Evolutionary conservation across 2,797 vertebrate genomes (phyloP), one percentile per base, ranked within the genome.

Genomic region (Arrhamphus sclerolepis): DNA sequence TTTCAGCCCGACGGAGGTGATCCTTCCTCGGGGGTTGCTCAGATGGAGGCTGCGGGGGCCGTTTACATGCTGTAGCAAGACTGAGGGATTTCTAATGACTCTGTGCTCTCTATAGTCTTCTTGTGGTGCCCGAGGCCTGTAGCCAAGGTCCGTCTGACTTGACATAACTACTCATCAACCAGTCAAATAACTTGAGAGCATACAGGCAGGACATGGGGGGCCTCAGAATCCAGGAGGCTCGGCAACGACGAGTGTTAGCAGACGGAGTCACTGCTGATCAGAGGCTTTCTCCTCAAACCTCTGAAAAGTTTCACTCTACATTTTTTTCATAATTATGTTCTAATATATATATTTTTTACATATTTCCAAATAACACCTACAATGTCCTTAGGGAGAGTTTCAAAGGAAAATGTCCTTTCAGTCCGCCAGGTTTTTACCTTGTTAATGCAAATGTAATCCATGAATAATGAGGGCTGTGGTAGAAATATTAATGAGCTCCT

Each of bases 51-150:
- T 77, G 64, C 52, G 0, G 63, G 24, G 66, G 76, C 76, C 74
- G 66, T 83, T 89, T 81, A 76, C 77, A 81, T 75, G 70, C 61
- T 46, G 47, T 44, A 59, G 81, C 41, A 67, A 81, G 78, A 89
- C 84, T 82, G 87, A 90, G 75, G 83, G 85, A 89, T 90, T 89
- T 87, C 82, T 88, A 90, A 86, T 81, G 86, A 86, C 66, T 88
- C 72, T 62, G 72, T 78, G 70, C 74, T 83, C 77, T 81, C 84
- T 34, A 77, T 83, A 77, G 80, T 78, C 81, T 86, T 87, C 77
- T 72, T 78, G 67, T 61, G 53, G 70, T 62, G 84, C 83, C 83
- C 79, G 82, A 82, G 87, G 85, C 81, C 80, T 80, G 83, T 51
- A 39, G 78, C 82, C 89, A 88, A 87, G 72, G 82, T 77, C 88